These are phyloP conservation scores for Pseudochirops cupreus DNA, from an alignment of 2,797 vertebrate genomes.

Conservation along the genomic window DNA sequence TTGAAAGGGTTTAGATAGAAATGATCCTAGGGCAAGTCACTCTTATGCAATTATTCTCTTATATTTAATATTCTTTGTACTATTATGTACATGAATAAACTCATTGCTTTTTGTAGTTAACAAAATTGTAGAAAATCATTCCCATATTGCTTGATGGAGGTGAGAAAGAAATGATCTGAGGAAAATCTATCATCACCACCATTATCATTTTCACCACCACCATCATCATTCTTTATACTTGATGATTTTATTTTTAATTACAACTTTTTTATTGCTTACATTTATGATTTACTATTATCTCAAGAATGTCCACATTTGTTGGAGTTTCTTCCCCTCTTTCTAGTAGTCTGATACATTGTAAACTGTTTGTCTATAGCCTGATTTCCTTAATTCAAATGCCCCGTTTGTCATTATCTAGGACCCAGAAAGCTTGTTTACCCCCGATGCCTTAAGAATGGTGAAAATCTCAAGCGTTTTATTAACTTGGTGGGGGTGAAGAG, in stretches of 20 bases:
- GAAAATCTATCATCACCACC: background rate
- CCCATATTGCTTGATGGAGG: background rate
- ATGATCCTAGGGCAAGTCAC: background rate
- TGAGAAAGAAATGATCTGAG: background rate
- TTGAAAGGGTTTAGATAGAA: background rate
- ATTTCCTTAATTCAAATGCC: background rate
- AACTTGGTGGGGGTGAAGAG: background rate
- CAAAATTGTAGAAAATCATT: background rate
- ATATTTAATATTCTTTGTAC: background rate
- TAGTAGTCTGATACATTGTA: background rate
- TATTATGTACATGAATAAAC: background rate
- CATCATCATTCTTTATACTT: background rate
- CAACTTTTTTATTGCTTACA: background rate
- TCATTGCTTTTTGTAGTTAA: background rate
- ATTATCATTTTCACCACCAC: background rate
- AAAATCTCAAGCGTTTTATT: background rate
- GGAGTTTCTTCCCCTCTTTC: background rate
- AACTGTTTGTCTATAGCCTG: background rate
- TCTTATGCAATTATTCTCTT: too few relatives aligned
- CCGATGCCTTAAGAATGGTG: background rate
- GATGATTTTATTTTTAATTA: background rate
- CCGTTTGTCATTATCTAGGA: background rate
- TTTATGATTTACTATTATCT: background rate
- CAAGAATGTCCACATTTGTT: background rate
- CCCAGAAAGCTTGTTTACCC: background rate